These are phyloP conservation scores for Agrochola circellaris DNA, from an alignment of 2,888 invertebrate species.

Conservation along the genomic window DNA sequence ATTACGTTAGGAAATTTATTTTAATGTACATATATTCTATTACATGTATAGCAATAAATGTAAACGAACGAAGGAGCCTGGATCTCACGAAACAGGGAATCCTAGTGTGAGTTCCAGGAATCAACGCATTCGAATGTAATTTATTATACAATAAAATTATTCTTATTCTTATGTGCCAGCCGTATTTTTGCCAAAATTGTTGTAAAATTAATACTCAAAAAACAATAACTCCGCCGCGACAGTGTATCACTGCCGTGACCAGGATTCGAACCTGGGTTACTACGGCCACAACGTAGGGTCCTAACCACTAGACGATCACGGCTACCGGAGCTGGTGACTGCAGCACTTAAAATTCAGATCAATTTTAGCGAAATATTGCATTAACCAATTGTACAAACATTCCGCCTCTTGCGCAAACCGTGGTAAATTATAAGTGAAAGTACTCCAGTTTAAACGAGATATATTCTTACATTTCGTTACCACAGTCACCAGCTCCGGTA, in stretches of 20 bases:
- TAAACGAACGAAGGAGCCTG: no score
- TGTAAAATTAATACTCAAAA: not conserved
- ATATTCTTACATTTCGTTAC: constrained; percentile 8
- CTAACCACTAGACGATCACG: constrained; percentile 89
- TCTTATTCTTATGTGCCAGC: no score
- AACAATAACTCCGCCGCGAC: constrained; percentile 1
- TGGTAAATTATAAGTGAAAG: constrained; percentile 42
- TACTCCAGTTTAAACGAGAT: constrained; percentile 23
- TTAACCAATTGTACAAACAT: not conserved
- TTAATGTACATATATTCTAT: no score
- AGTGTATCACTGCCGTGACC: constrained; percentile 78
- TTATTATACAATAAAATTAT: no score
- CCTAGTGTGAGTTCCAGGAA: no score
- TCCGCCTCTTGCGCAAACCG: constrained; percentile 27
- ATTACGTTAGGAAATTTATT: no score
- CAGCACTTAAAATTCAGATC: not conserved
- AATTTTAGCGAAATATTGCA: not conserved
- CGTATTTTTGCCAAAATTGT: not conserved
- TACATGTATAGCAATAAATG: no score
- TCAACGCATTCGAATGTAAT: no score
- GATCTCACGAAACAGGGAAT: no score
- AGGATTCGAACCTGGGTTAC: constrained; percentile 94
- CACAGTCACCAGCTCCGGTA: constrained; percentile 72
- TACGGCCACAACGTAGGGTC: constrained; percentile 95
- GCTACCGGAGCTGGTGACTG: constrained; percentile 73